These are phyloP conservation scores for Scophthalmus maximus DNA, from an alignment of 2,113 vertebrate species.

Conservation along the genomic window DNA sequence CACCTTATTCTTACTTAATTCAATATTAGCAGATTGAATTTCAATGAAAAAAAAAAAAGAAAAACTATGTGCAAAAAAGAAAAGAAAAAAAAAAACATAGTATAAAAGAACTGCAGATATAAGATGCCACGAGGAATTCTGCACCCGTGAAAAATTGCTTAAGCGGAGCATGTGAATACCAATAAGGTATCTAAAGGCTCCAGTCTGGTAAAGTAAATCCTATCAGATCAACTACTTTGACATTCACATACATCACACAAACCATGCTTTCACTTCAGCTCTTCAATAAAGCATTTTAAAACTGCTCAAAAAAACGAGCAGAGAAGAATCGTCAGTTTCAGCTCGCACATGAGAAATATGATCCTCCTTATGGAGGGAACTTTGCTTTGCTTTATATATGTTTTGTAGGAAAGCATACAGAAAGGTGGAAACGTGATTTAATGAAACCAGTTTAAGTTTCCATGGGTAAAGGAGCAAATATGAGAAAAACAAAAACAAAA, in stretches of 20 bases:
- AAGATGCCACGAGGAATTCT: constrained; percentile 84
- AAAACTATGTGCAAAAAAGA: constrained; percentile 70
- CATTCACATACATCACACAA: constrained; percentile 67
- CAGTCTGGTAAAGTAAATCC: constrained; percentile 66
- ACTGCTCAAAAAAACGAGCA: constrained; percentile 81
- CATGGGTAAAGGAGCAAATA: constrained; percentile 63
- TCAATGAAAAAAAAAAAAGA: constrained; percentile 64
- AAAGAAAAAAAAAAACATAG: constrained; percentile 45
- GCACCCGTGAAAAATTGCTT: constrained; percentile 78
- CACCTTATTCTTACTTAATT: constrained; percentile 82
- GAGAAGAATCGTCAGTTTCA: constrained; percentile 77
- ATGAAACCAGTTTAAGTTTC: constrained; percentile 60
- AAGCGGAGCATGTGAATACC: constrained; percentile 73
- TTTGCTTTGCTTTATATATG: constrained; percentile 70
- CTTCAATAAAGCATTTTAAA: constrained; percentile 81
- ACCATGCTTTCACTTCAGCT: constrained; percentile 77
- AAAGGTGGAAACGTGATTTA: constrained; percentile 62
- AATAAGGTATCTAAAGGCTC: constrained; percentile 74
- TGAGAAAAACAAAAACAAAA: constrained; percentile 31
- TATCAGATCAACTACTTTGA: constrained; percentile 66
- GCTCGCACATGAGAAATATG: constrained; percentile 76
- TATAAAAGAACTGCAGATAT: constrained; percentile 79
- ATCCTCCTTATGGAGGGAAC: constrained; percentile 82
- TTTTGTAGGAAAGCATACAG: constrained; percentile 79
- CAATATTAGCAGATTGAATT: constrained; percentile 81